These are phyloP conservation scores for Probosciger aterrimus DNA, from an alignment of 2,113 vertebrate genomes.

Conservation along the genomic window DNA sequence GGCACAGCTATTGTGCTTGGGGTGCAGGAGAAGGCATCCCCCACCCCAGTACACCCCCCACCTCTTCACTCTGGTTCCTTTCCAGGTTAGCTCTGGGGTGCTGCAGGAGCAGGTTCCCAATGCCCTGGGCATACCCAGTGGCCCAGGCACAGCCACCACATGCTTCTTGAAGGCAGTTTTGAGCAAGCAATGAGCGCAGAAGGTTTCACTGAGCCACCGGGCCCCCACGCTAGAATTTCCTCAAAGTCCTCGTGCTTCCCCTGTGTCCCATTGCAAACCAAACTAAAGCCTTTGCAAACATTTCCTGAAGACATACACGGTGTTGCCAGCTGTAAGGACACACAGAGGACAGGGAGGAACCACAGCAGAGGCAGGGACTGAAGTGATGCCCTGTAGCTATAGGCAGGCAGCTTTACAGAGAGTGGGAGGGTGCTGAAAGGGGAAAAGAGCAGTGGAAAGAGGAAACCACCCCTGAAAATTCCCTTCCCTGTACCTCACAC, in stretches of 20 bases:
- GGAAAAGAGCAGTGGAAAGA: neutral
- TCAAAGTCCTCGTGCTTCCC: neutral
- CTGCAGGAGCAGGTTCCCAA: neutral
- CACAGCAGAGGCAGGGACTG: neutral
- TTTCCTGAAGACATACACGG: neutral
- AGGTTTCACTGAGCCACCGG: neutral
- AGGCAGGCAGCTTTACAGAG: neutral
- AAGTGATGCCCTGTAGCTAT: neutral
- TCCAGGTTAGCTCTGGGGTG: neutral
- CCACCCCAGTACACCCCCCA: accelerated
- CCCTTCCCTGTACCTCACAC: neutral
- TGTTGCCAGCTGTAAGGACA: conserved; percentile 15
- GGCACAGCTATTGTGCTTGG: neutral
- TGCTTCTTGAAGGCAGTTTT: neutral
- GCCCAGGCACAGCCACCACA: neutral
- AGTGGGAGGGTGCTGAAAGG: neutral
- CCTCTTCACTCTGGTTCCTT: neutral
- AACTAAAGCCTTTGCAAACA: neutral
- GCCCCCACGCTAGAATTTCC: neutral
- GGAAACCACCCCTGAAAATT: neutral
- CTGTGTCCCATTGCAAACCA: neutral
- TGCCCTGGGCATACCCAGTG: neutral
- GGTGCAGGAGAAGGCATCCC: neutral
- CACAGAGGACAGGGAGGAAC: neutral
- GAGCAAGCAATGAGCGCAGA: neutral